Evolutionary conservation across 2,797 vertebrate species (phyloP).

Genomic region (Chanos chanos): DNA sequence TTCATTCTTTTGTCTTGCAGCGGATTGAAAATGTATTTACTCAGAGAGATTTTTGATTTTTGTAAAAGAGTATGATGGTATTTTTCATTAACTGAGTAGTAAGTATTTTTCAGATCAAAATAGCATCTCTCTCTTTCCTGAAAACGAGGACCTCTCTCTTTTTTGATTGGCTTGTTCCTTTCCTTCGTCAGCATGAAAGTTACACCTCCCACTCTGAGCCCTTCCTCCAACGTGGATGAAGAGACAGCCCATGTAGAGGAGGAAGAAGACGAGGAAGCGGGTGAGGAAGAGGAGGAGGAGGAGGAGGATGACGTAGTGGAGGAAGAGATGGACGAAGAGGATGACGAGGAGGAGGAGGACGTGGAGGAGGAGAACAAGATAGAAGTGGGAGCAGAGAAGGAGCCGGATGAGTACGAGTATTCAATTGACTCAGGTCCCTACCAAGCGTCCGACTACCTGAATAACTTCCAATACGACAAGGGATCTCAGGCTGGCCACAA

Average conservation of each 20-base stretch:
- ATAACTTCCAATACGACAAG: constrained; percentile 69
- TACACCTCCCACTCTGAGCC: constrained; percentile 58
- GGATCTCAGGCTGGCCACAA: constrained; percentile 48
- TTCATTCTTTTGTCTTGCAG: no score
- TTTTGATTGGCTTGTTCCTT: not conserved
- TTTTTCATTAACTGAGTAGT: no score
- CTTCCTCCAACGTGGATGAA: constrained; percentile 61
- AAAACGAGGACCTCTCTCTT: not conserved
- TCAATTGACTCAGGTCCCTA: constrained; percentile 71
- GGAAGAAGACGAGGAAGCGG: constrained; percentile 53
- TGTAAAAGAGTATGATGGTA: no score
- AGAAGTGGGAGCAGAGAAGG: constrained; percentile 51
- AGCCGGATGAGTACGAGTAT: constrained; percentile 73
- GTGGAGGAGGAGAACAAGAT: constrained; percentile 66
- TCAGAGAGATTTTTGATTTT: no score
- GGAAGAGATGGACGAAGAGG: constrained; percentile 54
- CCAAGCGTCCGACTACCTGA: constrained; percentile 70
- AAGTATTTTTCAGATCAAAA: no score
- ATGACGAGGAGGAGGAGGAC: constrained; percentile 49
- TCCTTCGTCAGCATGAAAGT: constrained; percentile 60
- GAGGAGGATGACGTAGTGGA: constrained; percentile 58
- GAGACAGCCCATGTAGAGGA: constrained; percentile 46
- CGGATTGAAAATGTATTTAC: no score
- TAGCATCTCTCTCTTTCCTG: no score
- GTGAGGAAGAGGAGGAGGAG: constrained; percentile 57